These are phyloP conservation scores for Drosophila demipolita DNA, from an alignment of 2,888 invertebrate genomes.

Conservation along the genomic window DNA sequence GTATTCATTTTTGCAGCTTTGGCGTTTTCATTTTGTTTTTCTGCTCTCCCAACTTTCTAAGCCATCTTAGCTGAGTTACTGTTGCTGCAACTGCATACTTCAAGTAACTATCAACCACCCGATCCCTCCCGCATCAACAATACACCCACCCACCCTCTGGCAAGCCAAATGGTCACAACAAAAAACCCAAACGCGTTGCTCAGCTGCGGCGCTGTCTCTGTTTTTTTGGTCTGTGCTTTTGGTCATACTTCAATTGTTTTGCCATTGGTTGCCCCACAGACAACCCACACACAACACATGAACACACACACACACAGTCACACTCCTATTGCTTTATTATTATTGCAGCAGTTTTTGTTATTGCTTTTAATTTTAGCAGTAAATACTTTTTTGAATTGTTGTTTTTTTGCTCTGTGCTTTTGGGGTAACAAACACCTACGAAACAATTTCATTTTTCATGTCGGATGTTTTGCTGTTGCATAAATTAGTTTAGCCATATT, in stretches of 20 bases:
- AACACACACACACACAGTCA: constrained; percentile 9
- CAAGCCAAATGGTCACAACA: constrained; percentile 49
- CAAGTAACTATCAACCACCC: constrained; percentile 16
- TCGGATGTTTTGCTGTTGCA: constrained; percentile 66
- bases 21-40: constrained; percentile 37
- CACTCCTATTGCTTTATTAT: constrained; percentile 31
- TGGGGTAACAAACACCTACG: constrained; percentile 61
- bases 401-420: constrained; percentile 24
- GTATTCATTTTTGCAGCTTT: constrained; percentile 35
- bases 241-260: constrained; percentile 76
- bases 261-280: constrained; percentile 62
- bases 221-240: constrained; percentile 38
- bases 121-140: constrained; percentile 8
- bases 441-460: constrained; percentile 60
- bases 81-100: constrained; percentile 33
- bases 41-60: constrained; percentile 57
- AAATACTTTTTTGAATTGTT: constrained; percentile 61
- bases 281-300: constrained; percentile 39
- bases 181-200: constrained; percentile 21
- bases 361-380: constrained; percentile 71
- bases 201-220: constrained; percentile 18
- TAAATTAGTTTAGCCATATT: constrained; percentile 63
- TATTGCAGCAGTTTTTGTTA: constrained; percentile 36
- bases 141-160: constrained; percentile 32
- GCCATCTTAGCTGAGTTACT: constrained; percentile 23